Base-by-base conservation (phyloP, 2,797 vertebrate species). In the Ataeniobius toweri region DNA sequence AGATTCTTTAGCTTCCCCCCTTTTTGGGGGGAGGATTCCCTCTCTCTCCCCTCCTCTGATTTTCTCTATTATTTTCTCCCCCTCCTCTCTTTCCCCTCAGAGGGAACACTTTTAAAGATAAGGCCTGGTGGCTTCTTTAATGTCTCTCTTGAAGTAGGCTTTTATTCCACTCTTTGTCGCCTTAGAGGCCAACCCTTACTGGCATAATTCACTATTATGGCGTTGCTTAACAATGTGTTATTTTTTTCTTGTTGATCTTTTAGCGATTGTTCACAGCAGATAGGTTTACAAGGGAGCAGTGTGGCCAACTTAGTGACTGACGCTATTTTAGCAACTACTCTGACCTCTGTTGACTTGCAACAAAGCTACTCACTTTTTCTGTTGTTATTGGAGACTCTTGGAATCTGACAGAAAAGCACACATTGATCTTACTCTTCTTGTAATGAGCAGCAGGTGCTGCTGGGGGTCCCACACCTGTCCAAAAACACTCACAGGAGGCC, bases 91-190 rank as follows among this genome's bases (percentile, higher is more conserved):
- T 87, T 74, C 70, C 82, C 89, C 86, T 91, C 58, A 2, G 79
- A 92, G 90, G 83, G 85, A 89, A 74, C 50, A 91, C 89, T 93
- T 90, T 91, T 89, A 87, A 77, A 92, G 92, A 95, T 95, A 95
- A 94, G 92, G 87, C 89, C 88, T 91, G 86, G 86, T 90, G 92
- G 88, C 80, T 88, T 86, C 90, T 94, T 94, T 94, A 93, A 93
- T 92, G 91, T 90, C 83, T 86, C 86, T 91, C 85, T 91, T 91
- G 89, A 92, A 88, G 85, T 88, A 82, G 79, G 72, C 73, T 80
- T 67, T 85, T 84, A 89, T 82, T 80, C 13, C 24, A 22, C 0
- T 69, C 82, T 83, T 88, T 81, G 79, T 85, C 51, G 50, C 80
- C 58, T 0, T 77, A 88, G 95, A 92, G 91, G 88, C 86, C 84